These are phyloP conservation scores for Lysiphlebus fabarum DNA, from an alignment of 1,140 invertebrate genomes.

Conservation along the genomic window DNA sequence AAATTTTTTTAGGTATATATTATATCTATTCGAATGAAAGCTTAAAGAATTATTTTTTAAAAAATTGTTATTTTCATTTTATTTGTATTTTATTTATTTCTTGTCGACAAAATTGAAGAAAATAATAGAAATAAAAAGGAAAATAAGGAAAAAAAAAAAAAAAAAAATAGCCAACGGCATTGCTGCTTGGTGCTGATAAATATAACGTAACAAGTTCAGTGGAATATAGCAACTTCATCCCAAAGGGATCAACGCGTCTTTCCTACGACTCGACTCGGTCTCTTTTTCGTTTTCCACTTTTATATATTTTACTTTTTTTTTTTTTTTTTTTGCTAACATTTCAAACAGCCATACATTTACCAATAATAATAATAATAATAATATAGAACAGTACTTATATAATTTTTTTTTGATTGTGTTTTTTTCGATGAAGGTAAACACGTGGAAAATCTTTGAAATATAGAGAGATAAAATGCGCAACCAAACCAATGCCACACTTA, in stretches of 20 bases:
- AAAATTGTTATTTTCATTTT: not conserved
- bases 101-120: too few relatives aligned
- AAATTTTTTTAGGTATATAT: too few relatives aligned
- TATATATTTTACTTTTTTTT: not conserved
- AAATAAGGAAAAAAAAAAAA: too few relatives aligned
- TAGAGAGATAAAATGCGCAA: slow-evolving; percentile 13
- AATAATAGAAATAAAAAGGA: too few relatives aligned
- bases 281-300: slow-evolving; percentile 13
- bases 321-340: slow-evolving; percentile 4
- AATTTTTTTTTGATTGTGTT: slow-evolving; percentile 1
- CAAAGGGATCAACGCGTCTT: slow-evolving; percentile 47
- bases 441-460: slow-evolving; percentile 25
- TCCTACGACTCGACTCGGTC: slow-evolving; percentile 24
- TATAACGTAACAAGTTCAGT: slow-evolving; percentile 52
- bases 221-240: slow-evolving; percentile 51
- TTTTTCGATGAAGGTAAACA: slow-evolving; percentile 16
- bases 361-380: too few relatives aligned
- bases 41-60: not conserved
- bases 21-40: too few relatives aligned
- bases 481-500: not conserved
- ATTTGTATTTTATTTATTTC: too few relatives aligned
- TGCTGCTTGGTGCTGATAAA: slow-evolving; percentile 49
- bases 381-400: not conserved
- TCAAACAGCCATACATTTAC: slow-evolving; percentile 2
- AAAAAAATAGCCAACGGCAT: slow-evolving; percentile 29